Base-by-base conservation (phyloP, 2,797 vertebrate species). In the Borostomias antarcticus region DNA sequence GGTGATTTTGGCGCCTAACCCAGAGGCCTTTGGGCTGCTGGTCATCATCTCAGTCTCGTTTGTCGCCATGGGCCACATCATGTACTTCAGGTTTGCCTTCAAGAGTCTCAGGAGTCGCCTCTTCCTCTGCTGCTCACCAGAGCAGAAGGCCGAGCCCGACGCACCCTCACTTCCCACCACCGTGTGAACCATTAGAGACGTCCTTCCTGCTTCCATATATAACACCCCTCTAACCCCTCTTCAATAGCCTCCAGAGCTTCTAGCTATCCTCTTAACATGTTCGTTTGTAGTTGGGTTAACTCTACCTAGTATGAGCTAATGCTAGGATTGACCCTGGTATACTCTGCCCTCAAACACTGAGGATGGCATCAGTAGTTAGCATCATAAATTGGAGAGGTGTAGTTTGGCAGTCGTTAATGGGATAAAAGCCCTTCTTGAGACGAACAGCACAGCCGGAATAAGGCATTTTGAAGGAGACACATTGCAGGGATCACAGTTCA, bases 1-100 rank as follows among this genome's bases (percentile, higher is more conserved):
- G 96, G 98, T 99, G 81, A 98, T 99, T 82, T 87, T 98, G 87
- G 97, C 96, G 8, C 97, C 98, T 0, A 98, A 99, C 74, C 95
- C 94, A 0, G 96, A 98, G 88, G 96, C 96, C 69, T 99, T 99
- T 11, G 98, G 98, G 4, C 88, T 99, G 79, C 89, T 99, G 19
- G 97, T 99, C 76, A 90, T 98, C 75, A 96, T 99, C 90, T 98
- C 98, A 0, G 96, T 98, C 69, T 96, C 95, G 76, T 99, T 99
- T 28, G 96, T 99, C 74, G 94, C 95, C 50, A 96, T 96, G 93
- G 98, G 96, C 48, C 98, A 99, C 80, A 67, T 93, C 47, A 98
- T 99, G 96, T 99, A 98, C 92, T 97, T 98, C 85, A 89, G 91
- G 69, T 99, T 93, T 86, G 96, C 98, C 69, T 96, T 95, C 74